Evolutionary conservation across 2,888 invertebrate species (phyloP), one percentile per base, ranked within the genome.

Genomic region (Atherix ibis): DNA sequence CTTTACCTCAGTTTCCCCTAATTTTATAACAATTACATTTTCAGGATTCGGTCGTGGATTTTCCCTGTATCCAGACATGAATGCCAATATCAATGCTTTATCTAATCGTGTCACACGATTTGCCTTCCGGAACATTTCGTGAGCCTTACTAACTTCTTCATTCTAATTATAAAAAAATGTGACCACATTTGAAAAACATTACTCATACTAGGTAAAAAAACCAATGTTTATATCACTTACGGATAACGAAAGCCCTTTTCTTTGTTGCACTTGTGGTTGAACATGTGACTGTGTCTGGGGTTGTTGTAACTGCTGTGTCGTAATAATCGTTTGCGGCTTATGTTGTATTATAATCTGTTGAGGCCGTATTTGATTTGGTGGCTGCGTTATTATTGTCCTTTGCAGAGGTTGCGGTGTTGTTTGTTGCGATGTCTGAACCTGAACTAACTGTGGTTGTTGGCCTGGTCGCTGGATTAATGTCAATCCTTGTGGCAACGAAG

Each of bases 31-130:
- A 5, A 95, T 83, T 46, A 95, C 85, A 62, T 91, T 89, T 51
- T 95, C 95, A 40, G 92, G 69, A 63, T 89, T 85, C n/a, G 94
- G 94, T 59, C 92, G 89, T 0, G 95, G 95, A 61, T 97, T 97
- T 54, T 92, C 88, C 62, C 94, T 74, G 6, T 89, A 84, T n/a
- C 95, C 97, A 32, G 94, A 94, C 91, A 97, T 95, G 53, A 97
- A 97, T 44, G 94, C 92, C 19, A 97, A 70, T 54, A 97, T 97
- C 33, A 97, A 78, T 35, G 94, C 92, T 56, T 97, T 97, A 58
- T 97, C 95, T 1, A 92, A 91, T 44, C 94, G 66, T 3, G 94
- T 94, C 34, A 97, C 92, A 53, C 87, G 82, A 58, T 95, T 95
- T 25, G 95, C 92, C 41, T 83, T 87, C 35, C 83, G 70, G 69